A percentile compares a stretch with the other conserved stretches of the same genome.
phyloP scores from a whole-genome alignment of 2,797 vertebrate genomes.

The Poeciliopsis presidionis region DNA sequence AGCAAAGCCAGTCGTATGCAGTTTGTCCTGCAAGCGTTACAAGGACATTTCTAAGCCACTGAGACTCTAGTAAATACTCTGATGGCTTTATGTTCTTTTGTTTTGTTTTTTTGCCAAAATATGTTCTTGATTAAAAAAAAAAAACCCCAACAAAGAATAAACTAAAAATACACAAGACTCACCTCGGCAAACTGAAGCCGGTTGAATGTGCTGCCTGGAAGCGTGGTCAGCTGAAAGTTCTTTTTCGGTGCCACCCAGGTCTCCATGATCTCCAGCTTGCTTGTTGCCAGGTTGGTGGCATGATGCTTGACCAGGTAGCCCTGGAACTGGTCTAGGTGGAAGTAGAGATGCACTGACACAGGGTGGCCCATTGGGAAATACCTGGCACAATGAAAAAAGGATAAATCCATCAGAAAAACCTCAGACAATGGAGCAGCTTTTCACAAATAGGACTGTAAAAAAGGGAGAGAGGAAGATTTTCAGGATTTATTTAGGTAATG shows the following conservation, averaged over 20 bases:
- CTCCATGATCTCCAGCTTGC: slow-evolving; percentile 96
- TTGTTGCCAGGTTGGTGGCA: slow-evolving; percentile 93
- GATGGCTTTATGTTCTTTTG: slow-evolving; percentile 35
- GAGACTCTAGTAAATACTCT: neutral
- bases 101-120: neutral
- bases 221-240: slow-evolving; percentile 89
- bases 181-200: slow-evolving; percentile 95
- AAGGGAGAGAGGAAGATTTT: slow-evolving; percentile 51
- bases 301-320: slow-evolving; percentile 95
- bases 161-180: slow-evolving; percentile 53
- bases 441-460: slow-evolving; percentile 37
- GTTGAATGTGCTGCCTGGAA: slow-evolving; percentile 89
- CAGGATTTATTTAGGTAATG: slow-evolving; percentile 42
- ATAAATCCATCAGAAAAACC: slow-evolving; percentile 50
- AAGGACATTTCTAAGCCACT: neutral
- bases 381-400: slow-evolving; percentile 72
- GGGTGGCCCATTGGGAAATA: slow-evolving; percentile 97
- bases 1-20: neutral
- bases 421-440: slow-evolving; percentile 37
- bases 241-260: slow-evolving; percentile 96
- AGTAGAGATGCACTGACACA: slow-evolving; percentile 94
- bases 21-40: neutral
- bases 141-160: slow-evolving; percentile 22
- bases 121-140: neutral
- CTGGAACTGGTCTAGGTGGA: slow-evolving; percentile 96